These are phyloP conservation scores for Crenuchus spilurus DNA, from an alignment of 2,797 vertebrate species.

Conservation along the genomic window DNA sequence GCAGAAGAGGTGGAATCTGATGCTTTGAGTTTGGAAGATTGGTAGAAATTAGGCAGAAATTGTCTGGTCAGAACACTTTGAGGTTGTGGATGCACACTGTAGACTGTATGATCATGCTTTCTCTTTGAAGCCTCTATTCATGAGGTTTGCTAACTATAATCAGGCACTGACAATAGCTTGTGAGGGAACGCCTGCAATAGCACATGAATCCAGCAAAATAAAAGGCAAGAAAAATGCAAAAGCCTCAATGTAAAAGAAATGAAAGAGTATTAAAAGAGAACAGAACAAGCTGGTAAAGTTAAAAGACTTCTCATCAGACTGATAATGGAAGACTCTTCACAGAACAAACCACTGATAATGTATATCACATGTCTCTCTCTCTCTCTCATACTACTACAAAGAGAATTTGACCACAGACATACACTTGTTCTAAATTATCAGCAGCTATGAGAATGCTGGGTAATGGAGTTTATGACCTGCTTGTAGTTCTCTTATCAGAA, in stretches of 20 bases:
- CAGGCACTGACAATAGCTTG: constrained; percentile 3
- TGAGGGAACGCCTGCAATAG: constrained; percentile 23
- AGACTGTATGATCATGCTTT: constrained; percentile 17
- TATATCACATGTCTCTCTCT: constrained; percentile 79
- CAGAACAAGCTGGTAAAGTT: constrained; percentile 59
- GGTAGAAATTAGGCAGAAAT: constrained; percentile 7
- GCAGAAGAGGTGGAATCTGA: background rate
- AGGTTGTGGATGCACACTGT: background rate
- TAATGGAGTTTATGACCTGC: constrained; percentile 45
- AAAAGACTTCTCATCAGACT: constrained; percentile 68
- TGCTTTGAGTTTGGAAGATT: background rate
- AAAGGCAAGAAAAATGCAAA: constrained; percentile 21
- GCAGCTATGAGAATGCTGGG: constrained; percentile 19
- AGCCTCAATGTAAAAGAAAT: constrained; percentile 21
- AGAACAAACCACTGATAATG: constrained; percentile 83
- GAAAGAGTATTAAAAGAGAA: constrained; percentile 18
- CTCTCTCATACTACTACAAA: constrained; percentile 29
- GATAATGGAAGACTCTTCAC: constrained; percentile 71
- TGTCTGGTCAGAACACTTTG: background rate
- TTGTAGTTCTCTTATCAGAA: constrained; percentile 41
- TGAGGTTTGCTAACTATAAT: constrained; percentile 5
- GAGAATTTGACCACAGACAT: background rate
- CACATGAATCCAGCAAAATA: constrained; percentile 27
- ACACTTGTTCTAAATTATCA: constrained; percentile 21
- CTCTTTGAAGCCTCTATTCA: constrained; percentile 9